Evolutionary conservation across 1,140 invertebrate genomes (phyloP), one percentile per base, ranked within the genome.

Genomic region (Lycorma delicatula): DNA sequence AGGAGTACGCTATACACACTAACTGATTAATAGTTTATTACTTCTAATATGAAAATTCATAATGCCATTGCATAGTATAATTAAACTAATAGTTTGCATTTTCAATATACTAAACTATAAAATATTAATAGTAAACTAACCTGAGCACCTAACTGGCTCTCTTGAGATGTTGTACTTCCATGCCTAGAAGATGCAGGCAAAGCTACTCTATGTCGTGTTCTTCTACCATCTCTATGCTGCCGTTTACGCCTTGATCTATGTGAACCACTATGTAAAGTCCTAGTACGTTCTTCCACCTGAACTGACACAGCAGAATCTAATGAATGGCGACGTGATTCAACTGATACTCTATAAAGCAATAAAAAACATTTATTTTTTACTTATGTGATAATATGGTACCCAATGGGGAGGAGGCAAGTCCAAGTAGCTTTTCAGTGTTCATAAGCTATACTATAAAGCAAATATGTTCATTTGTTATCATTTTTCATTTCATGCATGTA

Each of bases 231-330:
- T 28, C 69, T 56, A 49, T 69, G 67, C 6, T 68, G 67, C 23
- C 63, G 31, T 12, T 66, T 63, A 18, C 63, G 54, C 36, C 64
- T 55, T 22, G 60, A 54, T 51, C 61, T 67, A 29, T 58, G 47
- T 28, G 56, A 55, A 27, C 62, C 56, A n/a, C 63, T 61, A 60
- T 66, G 20, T 61, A 82, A 77, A 65, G 86, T 88, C 13, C 85
- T 84, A 64, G 86, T 87, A 70, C 90, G 76, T 72, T 90, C 85
- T 1, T 85, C 81, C 46, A 87, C 85, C 73, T 89, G 85, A 1
- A 92, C 82, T 0, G 88, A 91, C 25, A 88, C 77, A 65, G 91
- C 87, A 38, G 89, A 91, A 67, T 93, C 89, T 4, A 89, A 77
- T 0, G 89, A 91, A 68, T 91, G 89, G 34, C 87, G 75, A 22